Evolutionary conservation across 1,140 invertebrate genomes (phyloP), one percentile per base, ranked within the genome.

Genomic region (Oryzaephilus surinamensis): DNA sequence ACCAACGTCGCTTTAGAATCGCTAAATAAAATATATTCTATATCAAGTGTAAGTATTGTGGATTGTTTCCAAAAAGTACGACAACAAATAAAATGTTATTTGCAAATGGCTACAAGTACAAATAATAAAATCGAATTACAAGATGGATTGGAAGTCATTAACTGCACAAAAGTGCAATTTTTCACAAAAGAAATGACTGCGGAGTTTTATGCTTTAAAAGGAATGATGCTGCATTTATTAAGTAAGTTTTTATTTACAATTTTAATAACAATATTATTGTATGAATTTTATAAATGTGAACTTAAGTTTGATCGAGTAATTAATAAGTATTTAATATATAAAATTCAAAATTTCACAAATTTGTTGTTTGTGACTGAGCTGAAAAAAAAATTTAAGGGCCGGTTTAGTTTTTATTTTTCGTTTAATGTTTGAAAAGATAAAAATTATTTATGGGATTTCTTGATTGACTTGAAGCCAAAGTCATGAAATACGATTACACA

Each of bases 161-260:
- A 97, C 46, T 88, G 83, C 0, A 97, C 93, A 0, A 96, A 97
- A 61, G 73, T 97, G 26, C 88, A 89, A 50, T 97, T 88, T 55
- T 97, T 98, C 57, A 85, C 83, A 0, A 93, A 93, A 55, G 93
- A 97, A 63, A 95, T 97, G 88, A 94, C 85, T 2, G 89, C 92
- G 0, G 94, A 97, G 58, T 94, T 97, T 59, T 96, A 91, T 57
- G 91, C 92, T 1, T 63, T 97, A 11, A 97, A 97, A 62, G 94
- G 92, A 1, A 74, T 88, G 63, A 71, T 93, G 23, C 62, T 96
- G 8, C 79, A 91, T 0, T 84, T 95, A 55, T 78, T 87, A 21
- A 66, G 69, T 64, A 48, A 54, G 50, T 52, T 8, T 15, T n/a
- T n/a, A n/a, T n/a, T 28, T 28, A 6, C 19, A 20, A 20, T 20